Evolutionary conservation across 2,888 invertebrate genomes (phyloP), one percentile per base, ranked within the genome.

Genomic region (Rhagonycha lutea): DNA sequence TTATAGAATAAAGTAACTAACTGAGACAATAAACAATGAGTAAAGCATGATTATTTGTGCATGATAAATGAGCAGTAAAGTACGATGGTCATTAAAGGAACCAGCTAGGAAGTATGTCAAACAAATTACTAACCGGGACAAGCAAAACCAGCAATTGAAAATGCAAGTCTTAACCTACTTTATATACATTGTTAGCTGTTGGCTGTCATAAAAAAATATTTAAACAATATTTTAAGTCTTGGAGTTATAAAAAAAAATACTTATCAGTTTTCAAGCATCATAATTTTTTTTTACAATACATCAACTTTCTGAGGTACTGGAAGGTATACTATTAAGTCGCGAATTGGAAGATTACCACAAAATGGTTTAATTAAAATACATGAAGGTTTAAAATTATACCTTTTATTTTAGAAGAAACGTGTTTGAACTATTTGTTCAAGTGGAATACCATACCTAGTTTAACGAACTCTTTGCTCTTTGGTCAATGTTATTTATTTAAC

Each of bases 91-190:
- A 74, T 78, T 78, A 78, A 74, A 72, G 69, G 72, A 75, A 74
- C 75, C 67, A 79, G 75, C 77, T 73, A 74, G 74, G 74, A 81
- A 79, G 79, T 81, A 77, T 81, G 81, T 80, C 81, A 80, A 70
- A 79, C 76, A 79, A 80, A 80, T 80, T 76, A 75, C 77, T 76
- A 81, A 78, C 75, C 79, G 76, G 78, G 79, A 76, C 81, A 80
- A 80, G 78, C 79, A 77, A 80, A 79, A 79, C 78, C 80, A 77
- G 78, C 77, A 77, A 79, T 79, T 81, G 81, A 82, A 82, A 82
- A 80, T 80, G 81, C 81, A 82, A 82, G 81, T 82, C 77, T 79
- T 79, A 80, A 79, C 81, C 81, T 78, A 81, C 78, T 78, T 81
- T 73, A 61, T n/a, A 29, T 26, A 24, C 26, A 65, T 62, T 62